These are phyloP conservation scores for Leptopilina syphax DNA, from an alignment of 2,888 invertebrate species.

Conservation along the genomic window DNA sequence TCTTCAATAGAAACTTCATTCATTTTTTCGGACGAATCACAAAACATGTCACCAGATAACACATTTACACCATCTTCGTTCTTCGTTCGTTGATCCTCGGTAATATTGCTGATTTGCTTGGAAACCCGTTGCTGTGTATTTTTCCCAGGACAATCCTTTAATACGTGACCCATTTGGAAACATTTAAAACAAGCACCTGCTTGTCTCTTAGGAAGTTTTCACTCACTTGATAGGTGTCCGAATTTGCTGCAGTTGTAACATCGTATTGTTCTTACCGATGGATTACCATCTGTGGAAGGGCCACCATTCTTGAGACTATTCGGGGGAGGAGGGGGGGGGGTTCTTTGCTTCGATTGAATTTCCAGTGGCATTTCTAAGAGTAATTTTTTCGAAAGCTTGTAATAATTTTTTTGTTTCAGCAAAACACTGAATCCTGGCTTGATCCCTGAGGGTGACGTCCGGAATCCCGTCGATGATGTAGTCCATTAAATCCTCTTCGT, in stretches of 20 bases:
- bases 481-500: background rate
- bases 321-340: no score
- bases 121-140: background rate
- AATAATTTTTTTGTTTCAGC: constrained; percentile 34
- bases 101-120: constrained; percentile 15
- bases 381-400: constrained; percentile 44
- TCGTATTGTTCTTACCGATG: constrained; percentile 22
- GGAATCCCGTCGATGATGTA: background rate
- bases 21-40: background rate
- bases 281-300: background rate
- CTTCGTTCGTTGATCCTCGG: background rate
- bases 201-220: constrained; percentile 19
- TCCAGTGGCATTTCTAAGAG: constrained; percentile 13
- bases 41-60: background rate
- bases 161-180: constrained; percentile 25
- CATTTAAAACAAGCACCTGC: constrained; percentile 43
- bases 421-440: constrained; percentile 46
- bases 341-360: background rate
- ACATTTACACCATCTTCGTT: constrained; percentile 8
- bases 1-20: background rate
- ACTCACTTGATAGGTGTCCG: constrained; percentile 26
- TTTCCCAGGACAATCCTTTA: constrained; percentile 24
- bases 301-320: constrained; percentile 1
- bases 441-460: background rate
- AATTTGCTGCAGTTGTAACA: constrained; percentile 41